These are phyloP conservation scores for Montipora sp. DNA, from an alignment of 64 coral and sea anemone species.

Conservation along the genomic window DNA sequence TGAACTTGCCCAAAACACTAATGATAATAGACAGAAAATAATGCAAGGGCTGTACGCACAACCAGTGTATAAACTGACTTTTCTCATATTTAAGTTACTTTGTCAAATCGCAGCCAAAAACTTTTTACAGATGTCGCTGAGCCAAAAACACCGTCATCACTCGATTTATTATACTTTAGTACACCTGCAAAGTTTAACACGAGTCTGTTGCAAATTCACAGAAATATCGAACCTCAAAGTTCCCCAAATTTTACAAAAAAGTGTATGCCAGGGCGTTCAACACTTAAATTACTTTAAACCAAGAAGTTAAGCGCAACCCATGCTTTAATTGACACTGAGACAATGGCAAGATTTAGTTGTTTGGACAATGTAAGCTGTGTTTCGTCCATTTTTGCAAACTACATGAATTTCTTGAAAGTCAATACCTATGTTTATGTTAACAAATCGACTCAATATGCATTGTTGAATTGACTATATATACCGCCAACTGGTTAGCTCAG, in stretches of 20 bases:
- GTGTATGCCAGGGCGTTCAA: constrained; percentile 17
- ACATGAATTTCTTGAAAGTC: constrained; percentile 9
- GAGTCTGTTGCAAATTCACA: constrained; percentile 47
- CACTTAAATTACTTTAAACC: constrained; percentile 27
- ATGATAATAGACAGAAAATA: constrained; percentile 24
- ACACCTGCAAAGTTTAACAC: constrained; percentile 32
- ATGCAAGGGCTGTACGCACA: constrained; percentile 11
- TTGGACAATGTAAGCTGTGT: constrained; percentile 1
- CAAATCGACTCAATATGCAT: constrained; percentile 29
- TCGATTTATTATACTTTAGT: constrained; percentile 12
- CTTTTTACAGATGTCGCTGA: constrained; percentile 18
- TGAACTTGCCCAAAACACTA: constrained; percentile 36
- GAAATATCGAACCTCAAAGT: constrained; percentile 32
- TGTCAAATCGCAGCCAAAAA: constrained; percentile 30
- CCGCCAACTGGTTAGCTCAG: too few relatives aligned
- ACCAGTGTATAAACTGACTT: constrained; percentile 12
- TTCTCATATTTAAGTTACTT: constrained; percentile 30
- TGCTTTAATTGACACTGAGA: not conserved
- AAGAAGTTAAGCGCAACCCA: not conserved
- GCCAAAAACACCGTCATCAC: constrained; percentile 7
- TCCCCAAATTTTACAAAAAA: constrained; percentile 32
- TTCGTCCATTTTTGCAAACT: not conserved
- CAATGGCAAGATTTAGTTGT: not conserved
- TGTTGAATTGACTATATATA: constrained; percentile 2
- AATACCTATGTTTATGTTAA: constrained; percentile 32